Evolutionary conservation across 2,888 invertebrate genomes (phyloP).

Genomic region (Strigamia maritima): DNA sequence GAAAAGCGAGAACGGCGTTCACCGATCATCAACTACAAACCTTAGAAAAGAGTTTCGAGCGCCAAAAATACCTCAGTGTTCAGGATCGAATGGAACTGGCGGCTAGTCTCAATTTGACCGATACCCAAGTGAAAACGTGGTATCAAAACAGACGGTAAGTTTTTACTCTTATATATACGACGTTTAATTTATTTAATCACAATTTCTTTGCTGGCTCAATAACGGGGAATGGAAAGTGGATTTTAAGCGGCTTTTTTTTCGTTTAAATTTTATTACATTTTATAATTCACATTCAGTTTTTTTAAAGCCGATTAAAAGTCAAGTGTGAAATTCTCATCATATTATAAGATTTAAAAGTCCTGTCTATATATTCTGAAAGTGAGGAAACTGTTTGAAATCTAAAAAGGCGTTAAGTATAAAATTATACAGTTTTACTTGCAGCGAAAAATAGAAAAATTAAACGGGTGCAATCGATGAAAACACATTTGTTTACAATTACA

Average conservation of each 20-base stretch:
- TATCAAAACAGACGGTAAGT: conserved; percentile 94
- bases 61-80: conserved; percentile 93
- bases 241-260: not conserved
- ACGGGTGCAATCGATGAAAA: too few relatives aligned
- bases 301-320: not conserved
- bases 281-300: not conserved
- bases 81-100: conserved; percentile 73
- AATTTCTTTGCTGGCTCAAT: too few relatives aligned
- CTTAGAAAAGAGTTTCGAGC: conserved; percentile 92
- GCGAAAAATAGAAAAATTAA: too few relatives aligned
- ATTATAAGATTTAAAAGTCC: conserved; percentile 5
- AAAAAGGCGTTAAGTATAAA: too few relatives aligned
- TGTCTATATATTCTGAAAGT: not conserved
- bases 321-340: not conserved
- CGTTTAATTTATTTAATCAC: too few relatives aligned
- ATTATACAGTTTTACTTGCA: too few relatives aligned
- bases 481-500: too few relatives aligned
- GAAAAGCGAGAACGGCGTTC: conserved; percentile 96
- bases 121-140: conserved; percentile 99
- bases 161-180: not conserved
- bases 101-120: conserved; percentile 76
- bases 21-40: conserved; percentile 97
- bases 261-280: not conserved
- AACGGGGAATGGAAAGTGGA: not conserved
- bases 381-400: not conserved